A percentile compares a stretch with the other conserved stretches of the same genome.
Conservation (phyloP, 1,140 invertebrate genomes). For the Brachystomella parvula region DNA sequence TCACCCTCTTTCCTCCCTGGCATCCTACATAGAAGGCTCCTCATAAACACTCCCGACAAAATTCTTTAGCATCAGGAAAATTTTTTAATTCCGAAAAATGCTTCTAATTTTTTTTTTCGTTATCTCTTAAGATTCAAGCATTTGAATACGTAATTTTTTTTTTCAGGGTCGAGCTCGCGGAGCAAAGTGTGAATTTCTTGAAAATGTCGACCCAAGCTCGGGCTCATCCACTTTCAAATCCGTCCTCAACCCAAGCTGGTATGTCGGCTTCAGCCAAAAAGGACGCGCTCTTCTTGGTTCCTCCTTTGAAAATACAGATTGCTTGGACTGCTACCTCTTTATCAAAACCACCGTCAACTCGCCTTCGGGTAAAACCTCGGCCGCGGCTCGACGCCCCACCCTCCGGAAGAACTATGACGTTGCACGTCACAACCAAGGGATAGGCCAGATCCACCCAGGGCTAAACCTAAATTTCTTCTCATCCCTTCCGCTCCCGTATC, state of each 20-base stretch:
- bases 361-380: not conserved
- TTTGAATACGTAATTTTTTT: not conserved
- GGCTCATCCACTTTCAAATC: not conserved
- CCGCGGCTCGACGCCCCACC: not conserved
- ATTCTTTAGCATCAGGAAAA: too few species aligned
- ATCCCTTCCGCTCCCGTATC: not conserved
- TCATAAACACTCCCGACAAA: too few species aligned
- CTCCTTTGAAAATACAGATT: not conserved
- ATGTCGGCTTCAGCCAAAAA: not conserved
- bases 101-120: too few species aligned
- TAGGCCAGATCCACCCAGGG: not conserved
- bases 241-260: not conserved
- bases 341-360: not conserved
- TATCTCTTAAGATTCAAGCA: too few species aligned
- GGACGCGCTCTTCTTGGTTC: not conserved
- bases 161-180: conserved; percentile 1
- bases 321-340: not conserved
- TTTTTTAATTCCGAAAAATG: too few species aligned
- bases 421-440: not conserved
- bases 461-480: not conserved
- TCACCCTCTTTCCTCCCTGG: too few species aligned
- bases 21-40: too few species aligned
- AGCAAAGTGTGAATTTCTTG: conserved; percentile 3
- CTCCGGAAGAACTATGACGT: not conserved
- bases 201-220: not conserved